These are phyloP conservation scores for Aurelia aurita DNA, from an alignment of 30 jellyfish, hydroid and myxozoan genomes.

Conservation along the genomic window DNA sequence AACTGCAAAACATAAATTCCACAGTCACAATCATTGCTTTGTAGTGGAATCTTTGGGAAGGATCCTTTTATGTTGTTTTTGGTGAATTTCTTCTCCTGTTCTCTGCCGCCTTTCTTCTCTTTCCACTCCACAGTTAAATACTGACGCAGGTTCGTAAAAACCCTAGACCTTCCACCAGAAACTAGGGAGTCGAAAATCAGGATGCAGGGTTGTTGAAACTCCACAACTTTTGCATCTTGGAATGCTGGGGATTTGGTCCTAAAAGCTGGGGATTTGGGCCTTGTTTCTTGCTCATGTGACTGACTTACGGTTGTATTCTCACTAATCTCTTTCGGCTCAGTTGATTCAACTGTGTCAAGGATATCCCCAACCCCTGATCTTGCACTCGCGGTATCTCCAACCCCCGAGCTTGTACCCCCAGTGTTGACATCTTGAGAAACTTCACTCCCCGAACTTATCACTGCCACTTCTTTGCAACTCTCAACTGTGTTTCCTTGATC, in stretches of 20 bases:
- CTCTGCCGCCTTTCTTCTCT: constrained; percentile 56
- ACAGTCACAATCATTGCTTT: constrained; percentile 97
- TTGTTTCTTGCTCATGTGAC: neutral
- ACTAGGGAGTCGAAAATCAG: constrained; percentile 88
- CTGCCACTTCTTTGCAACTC: no score
- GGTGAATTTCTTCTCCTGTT: constrained; percentile 62
- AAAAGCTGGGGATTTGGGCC: neutral
- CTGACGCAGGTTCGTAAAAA: constrained; percentile 81
- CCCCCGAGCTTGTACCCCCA: no score
- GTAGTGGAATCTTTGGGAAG: constrained; percentile 90
- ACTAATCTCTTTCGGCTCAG: no score
- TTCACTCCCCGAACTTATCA: no score
- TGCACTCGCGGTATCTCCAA: no score
- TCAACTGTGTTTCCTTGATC: no score
- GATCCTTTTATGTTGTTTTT: constrained; percentile 83
- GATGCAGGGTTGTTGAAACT: constrained; percentile 82
- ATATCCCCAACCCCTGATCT: no score
- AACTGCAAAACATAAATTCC: constrained; percentile 90
- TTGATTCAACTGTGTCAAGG: no score
- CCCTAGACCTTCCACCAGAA: constrained; percentile 85
- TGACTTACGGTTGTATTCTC: neutral
- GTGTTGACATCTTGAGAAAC: no score
- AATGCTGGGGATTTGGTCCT: neutral
- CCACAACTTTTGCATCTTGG: constrained; percentile 15
- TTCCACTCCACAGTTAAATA: constrained; percentile 89